These are phyloP conservation scores for Drosophila flavopinicola DNA, from an alignment of 2,888 invertebrate species.

Conservation along the genomic window DNA sequence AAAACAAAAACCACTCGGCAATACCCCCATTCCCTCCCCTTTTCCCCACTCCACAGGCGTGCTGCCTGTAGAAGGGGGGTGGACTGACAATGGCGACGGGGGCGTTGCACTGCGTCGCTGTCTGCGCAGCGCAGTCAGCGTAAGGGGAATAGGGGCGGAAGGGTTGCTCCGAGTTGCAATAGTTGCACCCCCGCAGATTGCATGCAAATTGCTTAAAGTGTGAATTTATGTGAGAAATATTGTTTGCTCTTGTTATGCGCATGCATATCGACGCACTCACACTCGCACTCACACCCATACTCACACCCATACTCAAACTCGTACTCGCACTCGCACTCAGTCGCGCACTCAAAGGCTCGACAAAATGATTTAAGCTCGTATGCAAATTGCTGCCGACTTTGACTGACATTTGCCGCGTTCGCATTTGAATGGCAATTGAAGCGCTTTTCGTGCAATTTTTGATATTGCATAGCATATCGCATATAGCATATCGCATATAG, in stretches of 20 bases:
- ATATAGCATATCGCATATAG: too few relatives aligned
- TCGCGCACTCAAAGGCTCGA: constrained; percentile 50
- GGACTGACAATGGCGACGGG: constrained; percentile 51
- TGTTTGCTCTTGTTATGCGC: constrained; percentile 82
- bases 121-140: constrained; percentile 51
- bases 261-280: constrained; percentile 35
- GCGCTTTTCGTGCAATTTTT: constrained; percentile 13
- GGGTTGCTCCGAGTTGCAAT: constrained; percentile 11
- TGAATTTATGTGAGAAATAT: constrained; percentile 85
- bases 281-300: not conserved
- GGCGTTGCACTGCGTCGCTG: constrained; percentile 64
- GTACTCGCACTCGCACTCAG: constrained; percentile 17
- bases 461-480: constrained; percentile 3
- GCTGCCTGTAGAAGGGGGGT: constrained; percentile 6
- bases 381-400: constrained; percentile 80
- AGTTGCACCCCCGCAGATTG: constrained; percentile 77
- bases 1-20: constrained; percentile 39
- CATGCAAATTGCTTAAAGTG: constrained; percentile 83
- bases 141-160: not conserved
- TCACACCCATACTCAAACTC: constrained; percentile 23
- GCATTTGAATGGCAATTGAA: constrained; percentile 59
- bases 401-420: constrained; percentile 77
- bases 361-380: constrained; percentile 82
- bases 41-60: not conserved
- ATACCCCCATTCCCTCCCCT: not conserved